Evolutionary conservation across 2,113 vertebrate genomes (phyloP), one percentile per base, ranked within the genome.

Genomic region (Larimichthys polyactis): DNA sequence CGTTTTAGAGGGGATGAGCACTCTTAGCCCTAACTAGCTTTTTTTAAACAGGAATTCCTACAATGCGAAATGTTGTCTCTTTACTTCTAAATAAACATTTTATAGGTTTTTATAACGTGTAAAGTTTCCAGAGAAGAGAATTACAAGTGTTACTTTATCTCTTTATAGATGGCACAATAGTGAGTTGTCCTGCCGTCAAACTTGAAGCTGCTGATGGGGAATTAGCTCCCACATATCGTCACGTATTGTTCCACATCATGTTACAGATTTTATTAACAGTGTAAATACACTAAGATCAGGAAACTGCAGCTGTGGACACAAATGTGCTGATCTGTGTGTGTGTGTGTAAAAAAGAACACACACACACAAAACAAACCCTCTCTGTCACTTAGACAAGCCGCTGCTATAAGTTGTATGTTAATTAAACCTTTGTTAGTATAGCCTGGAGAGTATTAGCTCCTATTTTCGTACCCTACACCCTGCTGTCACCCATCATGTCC

Each of bases 391-490:
- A 84, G 64, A 79, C 78, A 86, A 78, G 72, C 79, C 81, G 79
- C 83, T 58, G 55, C 81, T 75, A 72, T 89, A 79, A 79, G 87
- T 87, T 91, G 84, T 69, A 71, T 86, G 85, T 91, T 92, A 93
- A 94, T 93, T 89, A 88, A 93, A 92, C 85, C 87, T 89, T 91
- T 93, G 87, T 92, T 75, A 82, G 58, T 62, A 62, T 36, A 83
- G 74, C 80, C 64, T 80, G 62, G 71, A 87, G 85, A 87, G 74
- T 79, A 87, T 89, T 64, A 82, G 48, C 83, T 85, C 68, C 74
- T 75, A 68, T 88, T 87, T 92, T 87, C 75, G 63, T 64, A 90
- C 76, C 66, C 68, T 68, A 66, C 83, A 59, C 83, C 87, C 83
- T 57, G 75, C 86, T 76, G 84, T 86, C 79, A 80, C 80, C 79